Evolutionary conservation across 1,140 invertebrate species (phyloP).

Genomic region (Drosophila orena): DNA sequence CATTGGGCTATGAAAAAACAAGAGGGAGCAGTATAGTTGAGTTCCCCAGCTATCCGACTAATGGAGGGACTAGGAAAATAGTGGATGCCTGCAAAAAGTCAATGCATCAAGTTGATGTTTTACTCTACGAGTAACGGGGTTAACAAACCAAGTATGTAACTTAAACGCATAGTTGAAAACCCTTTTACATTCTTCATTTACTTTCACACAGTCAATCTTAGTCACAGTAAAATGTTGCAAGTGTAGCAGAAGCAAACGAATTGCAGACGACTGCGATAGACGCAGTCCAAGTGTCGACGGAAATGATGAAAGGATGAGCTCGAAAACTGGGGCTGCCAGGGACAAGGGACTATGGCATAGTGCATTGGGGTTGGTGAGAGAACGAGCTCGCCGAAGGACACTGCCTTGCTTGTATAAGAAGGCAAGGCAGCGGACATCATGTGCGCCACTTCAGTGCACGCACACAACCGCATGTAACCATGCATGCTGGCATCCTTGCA

Average conservation of each 20-base stretch:
- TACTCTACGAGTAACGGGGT: no score
- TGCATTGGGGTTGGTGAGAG: constrained; percentile 24
- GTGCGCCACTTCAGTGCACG: constrained; percentile 72
- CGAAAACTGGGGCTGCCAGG: neutral
- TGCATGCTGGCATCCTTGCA: no score
- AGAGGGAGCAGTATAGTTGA: no score
- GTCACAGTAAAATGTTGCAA: neutral
- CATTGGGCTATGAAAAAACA: no score
- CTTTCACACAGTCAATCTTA: no score
- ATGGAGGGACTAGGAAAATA: no score
- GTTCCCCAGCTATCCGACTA: no score
- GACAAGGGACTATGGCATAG: neutral
- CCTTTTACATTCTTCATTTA: neutral
- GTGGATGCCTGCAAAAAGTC: no score
- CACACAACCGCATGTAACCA: constrained; percentile 43
- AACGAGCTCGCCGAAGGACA: constrained; percentile 72
- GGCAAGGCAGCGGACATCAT: constrained; percentile 58
- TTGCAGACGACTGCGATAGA: constrained; percentile 53
- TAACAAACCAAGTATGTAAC: no score
- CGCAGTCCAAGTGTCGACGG: constrained; percentile 43
- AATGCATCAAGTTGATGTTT: no score
- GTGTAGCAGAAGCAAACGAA: constrained; percentile 19
- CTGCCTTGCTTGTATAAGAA: constrained; percentile 46
- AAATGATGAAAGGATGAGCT: constrained; percentile 34
- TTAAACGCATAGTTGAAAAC: no score